phyloP scores from a whole-genome alignment of 2,113 vertebrate genomes.

The Gnathonemus longibarbis region DNA sequence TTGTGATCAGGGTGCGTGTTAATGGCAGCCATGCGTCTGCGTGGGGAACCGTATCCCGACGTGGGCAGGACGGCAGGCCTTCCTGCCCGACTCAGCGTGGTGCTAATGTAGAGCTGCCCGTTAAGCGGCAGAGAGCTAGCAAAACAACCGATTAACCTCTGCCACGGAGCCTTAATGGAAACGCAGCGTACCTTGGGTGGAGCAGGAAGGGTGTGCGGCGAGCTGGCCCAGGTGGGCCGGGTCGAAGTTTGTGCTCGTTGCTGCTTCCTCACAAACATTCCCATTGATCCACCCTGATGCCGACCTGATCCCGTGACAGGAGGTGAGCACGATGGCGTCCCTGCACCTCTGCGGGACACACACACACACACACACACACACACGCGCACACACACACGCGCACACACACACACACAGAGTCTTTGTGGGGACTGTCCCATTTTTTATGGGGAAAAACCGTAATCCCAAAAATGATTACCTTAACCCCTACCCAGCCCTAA shows the following conservation, averaged over 20 bases:
- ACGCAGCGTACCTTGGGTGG: neutral
- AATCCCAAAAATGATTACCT: no score
- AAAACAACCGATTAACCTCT: neutral
- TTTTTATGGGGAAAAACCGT: no score
- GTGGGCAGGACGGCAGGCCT: neutral
- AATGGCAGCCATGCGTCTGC: neutral
- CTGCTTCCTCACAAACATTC: neutral
- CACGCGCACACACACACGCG: no score
- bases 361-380: no score
- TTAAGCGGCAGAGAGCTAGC: neutral
- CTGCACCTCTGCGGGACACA: neutral
- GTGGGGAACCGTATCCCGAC: neutral
- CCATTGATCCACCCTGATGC: neutral
- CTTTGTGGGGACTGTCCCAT: no score
- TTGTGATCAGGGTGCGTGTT: neutral
- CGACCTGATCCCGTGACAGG: neutral
- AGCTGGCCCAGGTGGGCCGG: neutral
- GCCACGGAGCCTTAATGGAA: neutral
- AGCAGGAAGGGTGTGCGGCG: neutral
- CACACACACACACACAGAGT: no score
- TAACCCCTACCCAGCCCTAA: no score
- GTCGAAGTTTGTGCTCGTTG: neutral
- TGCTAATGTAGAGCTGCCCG: neutral
- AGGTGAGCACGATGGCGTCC: neutral
- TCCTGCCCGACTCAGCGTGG: neutral